A percentile compares a stretch with the other conserved stretches of the same genome.
Conservation (phyloP, 1,140 invertebrate genomes). For the Lanistes nyassanus region DNA sequence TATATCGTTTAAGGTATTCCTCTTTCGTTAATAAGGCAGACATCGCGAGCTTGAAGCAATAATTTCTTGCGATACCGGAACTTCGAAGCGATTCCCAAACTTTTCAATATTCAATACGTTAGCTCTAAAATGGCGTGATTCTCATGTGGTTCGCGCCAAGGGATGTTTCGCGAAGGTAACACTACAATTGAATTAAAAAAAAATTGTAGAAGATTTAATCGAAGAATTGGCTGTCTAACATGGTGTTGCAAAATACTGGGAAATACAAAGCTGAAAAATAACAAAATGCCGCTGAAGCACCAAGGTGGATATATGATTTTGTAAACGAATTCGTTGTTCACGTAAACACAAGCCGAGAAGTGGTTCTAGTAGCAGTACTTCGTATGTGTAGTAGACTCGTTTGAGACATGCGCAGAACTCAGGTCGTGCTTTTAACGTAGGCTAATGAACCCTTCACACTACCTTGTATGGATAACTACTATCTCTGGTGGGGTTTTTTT, state of each 20-base stretch:
- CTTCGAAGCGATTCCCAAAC: background rate
- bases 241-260: slow-evolving; percentile 23
- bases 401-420: no score
- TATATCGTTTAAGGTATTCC: slow-evolving; percentile 86
- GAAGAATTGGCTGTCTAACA: background rate
- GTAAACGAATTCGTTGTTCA: no score
- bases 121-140: background rate
- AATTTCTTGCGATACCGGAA: slow-evolving; percentile 7
- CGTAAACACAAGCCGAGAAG: no score
- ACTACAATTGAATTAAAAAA: background rate
- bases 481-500: no score
- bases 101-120: background rate
- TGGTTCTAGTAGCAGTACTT: no score
- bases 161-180: background rate
- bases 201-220: background rate
- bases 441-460: no score
- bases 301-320: no score
- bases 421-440: no score
- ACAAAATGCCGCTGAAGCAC: no score
- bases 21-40: slow-evolving; percentile 55
- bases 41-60: no score
- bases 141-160: slow-evolving; percentile 11
- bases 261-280: slow-evolving; percentile 20
- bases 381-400: no score
- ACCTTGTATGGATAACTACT: no score